Conservation (phyloP, 2,888 invertebrate genomes). For the Teleogryllus oceanicus region DNA sequence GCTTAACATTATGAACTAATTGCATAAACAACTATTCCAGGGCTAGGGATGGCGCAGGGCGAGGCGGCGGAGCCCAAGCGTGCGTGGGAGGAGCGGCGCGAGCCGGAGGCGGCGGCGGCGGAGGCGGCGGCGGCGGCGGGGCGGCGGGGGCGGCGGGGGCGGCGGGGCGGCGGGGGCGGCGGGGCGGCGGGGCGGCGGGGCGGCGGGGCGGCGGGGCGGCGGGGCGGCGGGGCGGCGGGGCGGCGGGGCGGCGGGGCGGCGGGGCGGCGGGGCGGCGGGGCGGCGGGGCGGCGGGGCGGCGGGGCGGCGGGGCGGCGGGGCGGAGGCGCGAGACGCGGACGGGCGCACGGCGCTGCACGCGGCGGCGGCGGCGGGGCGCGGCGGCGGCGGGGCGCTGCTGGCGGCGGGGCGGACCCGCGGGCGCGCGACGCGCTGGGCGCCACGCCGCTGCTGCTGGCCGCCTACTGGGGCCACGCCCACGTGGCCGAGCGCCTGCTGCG, state of each 20-base stretch:
- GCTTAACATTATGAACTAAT: too few relatives aligned
- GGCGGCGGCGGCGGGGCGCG: neutral
- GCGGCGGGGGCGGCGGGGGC: neutral
- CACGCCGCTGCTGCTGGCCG: neutral
- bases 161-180: neutral
- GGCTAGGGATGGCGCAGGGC: too few relatives aligned
- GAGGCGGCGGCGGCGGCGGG: neutral
- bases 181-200: neutral
- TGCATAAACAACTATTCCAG: too few relatives aligned
- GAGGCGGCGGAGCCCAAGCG: too few relatives aligned
- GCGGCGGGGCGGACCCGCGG: neutral
- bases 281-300: neutral
- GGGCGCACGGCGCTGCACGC: neutral
- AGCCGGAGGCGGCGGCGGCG: neutral
- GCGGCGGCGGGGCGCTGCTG: neutral
- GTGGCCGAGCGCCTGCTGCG: neutral
- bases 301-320: neutral
- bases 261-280: neutral
- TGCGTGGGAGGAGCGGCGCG: too few relatives aligned
- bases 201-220: neutral
- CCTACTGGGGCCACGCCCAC: neutral
- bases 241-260: neutral
- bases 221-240: neutral
- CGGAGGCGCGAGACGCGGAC: neutral
- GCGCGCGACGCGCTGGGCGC: neutral